Percentiles rank a stretch among this genome's conserved stretches.
Evolutionary conservation across 2,888 invertebrate species (phyloP).

Genomic region (Athalia circularis): DNA sequence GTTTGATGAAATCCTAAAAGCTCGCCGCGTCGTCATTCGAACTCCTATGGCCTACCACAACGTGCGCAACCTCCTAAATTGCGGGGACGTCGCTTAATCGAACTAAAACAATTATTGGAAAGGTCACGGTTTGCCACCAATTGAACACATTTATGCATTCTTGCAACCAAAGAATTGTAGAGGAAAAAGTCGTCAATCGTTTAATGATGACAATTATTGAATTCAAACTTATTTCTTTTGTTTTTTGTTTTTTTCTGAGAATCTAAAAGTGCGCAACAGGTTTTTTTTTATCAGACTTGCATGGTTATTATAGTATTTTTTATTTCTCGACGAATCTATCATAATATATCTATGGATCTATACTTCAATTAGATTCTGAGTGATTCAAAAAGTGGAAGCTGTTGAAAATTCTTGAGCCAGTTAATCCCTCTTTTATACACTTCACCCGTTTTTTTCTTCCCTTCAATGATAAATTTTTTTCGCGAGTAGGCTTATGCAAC

Average conservation of each 20-base stretch:
- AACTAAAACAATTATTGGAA: slow-evolving; percentile 6
- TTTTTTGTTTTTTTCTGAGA: not conserved
- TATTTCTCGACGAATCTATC: no score
- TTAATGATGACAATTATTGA: no score
- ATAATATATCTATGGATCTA: no score
- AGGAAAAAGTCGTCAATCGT: no score
- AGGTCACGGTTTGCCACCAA: slow-evolving; percentile 7
- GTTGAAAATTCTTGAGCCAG: no score
- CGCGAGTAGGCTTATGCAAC: not conserved
- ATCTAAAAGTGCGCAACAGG: no score
- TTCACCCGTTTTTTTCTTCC: not conserved
- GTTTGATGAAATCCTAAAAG: slow-evolving; percentile 7
- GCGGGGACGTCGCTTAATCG: not conserved
- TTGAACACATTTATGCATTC: not conserved
- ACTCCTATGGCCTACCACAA: slow-evolving; percentile 23
- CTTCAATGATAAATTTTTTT: not conserved
- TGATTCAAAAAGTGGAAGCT: no score
- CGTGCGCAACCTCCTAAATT: not conserved
- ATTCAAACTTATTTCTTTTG: not conserved
- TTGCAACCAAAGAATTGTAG: no score
- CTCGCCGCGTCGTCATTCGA: not conserved
- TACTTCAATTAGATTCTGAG: no score
- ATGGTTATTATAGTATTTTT: no score
- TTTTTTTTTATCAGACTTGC: no score
- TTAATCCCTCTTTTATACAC: no score